Evolutionary conservation across 1,140 invertebrate species (phyloP), one percentile per base, ranked within the genome.

Genomic region (Pteromalus puparum): DNA sequence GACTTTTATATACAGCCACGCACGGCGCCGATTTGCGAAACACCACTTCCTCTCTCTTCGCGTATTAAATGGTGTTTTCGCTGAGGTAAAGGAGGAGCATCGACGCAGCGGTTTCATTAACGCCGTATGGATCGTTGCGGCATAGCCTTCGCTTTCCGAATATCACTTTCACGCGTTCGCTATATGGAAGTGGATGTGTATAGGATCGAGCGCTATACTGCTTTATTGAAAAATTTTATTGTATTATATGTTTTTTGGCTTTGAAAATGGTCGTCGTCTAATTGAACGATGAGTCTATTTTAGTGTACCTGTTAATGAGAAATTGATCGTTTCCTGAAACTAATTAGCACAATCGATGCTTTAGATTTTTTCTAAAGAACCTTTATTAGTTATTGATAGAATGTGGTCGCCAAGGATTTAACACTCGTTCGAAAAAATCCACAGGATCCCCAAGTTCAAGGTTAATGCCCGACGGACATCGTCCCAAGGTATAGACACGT

Each of bases 71-170:
- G 18, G 53, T 5, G 18, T 61, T 61, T 61, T 61, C 53, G 53
- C 53, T 0, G 53, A 61, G 18, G 0, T n/a, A 61, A 61, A 61
- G 53, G 53, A 61, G 21, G 18, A 61, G 53, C 21, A 61, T 61
- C 53, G 6, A 61, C 53, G 53, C 53, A n/a, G 53, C 7, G 53
- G 53, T 0, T 80, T 26, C 5, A 74, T 74, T 74, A 38, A 46
- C 65, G 26, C 9, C 42, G 42, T n/a, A 24, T 26, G 67, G 24
- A 21, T 15, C 24, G 34, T 70, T 80, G 38, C 38, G 26, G 46
- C 46, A n/a, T 18, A 81, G 21, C 70, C 80, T 81, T 81, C 80
- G 72, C 80, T 82, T 80, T 82, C 30, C 48, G 28, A 73, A 74
- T 61, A 61, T 82, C 80, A 65, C 80, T 82, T 82, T 82, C 80